Percentiles rank a stretch among this genome's conserved stretches.
phyloP scores from a whole-genome alignment of 2,797 vertebrate species.

The Antrozous pallidus region DNA sequence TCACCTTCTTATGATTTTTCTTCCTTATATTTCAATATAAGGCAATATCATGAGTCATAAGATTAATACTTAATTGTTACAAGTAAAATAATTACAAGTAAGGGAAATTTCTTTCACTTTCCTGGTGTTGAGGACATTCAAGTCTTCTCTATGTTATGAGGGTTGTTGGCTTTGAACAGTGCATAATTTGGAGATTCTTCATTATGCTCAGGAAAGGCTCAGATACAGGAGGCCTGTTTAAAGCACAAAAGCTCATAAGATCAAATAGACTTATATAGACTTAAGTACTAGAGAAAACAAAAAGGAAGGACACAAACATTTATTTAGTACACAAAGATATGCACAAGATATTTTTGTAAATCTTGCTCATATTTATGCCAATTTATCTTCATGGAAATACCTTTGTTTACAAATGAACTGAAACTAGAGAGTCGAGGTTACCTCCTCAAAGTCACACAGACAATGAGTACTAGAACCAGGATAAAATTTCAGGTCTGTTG shows the following conservation, averaged over 20 bases:
- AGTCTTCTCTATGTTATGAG: conserved; percentile 55
- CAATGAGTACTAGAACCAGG: neutral
- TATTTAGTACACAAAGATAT: neutral
- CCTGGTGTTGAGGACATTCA: conserved; percentile 41
- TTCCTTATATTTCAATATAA: conserved; percentile 75
- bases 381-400: neutral
- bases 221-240: neutral
- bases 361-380: neutral
- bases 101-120: conserved; percentile 58
- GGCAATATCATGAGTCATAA: conserved; percentile 69
- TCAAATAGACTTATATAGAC: neutral
- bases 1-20: conserved; percentile 62
- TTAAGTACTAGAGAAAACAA: neutral
- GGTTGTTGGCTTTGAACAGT: conserved; percentile 49
- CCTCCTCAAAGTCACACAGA: neutral
- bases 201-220: neutral
- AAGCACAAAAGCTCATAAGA: neutral
- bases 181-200: neutral
- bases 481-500: neutral
- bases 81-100: conserved; percentile 73
- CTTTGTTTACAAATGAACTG: neutral
- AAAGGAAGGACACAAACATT: neutral
- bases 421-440: neutral
- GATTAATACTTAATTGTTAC: conserved; percentile 73
- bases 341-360: neutral